Percentiles rank a stretch among this genome's conserved stretches.
Evolutionary conservation across 2,113 vertebrate genomes (phyloP).

Genomic region (Microcebus tavaratra): DNA sequence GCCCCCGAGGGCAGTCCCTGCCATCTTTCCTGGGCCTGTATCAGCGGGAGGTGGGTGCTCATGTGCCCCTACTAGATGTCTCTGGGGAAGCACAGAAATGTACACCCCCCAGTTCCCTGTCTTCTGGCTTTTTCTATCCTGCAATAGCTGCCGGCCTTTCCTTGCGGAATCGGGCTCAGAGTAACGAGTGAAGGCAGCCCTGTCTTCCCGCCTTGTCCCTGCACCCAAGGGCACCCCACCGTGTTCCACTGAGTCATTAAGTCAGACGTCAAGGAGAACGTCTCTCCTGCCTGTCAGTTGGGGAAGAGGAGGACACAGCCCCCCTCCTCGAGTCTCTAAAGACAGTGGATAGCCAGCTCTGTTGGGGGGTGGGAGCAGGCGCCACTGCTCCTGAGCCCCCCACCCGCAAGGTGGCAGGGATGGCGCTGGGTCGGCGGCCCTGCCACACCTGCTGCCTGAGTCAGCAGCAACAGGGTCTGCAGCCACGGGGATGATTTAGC

Average conservation of each 20-base stretch:
- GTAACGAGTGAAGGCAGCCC: not conserved
- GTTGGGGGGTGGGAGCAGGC: not conserved
- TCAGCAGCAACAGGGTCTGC: not conserved
- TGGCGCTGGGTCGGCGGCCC: too few species aligned
- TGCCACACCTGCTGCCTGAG: not conserved
- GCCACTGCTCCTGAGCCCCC: not conserved
- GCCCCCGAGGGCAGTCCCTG: not conserved
- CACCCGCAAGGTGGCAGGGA: not conserved
- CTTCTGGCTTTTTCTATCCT: not conserved
- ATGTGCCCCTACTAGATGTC: not conserved
- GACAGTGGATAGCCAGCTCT: not conserved
- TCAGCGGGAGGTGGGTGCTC: not conserved
- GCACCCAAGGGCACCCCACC: not conserved
- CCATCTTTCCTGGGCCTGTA: not conserved
- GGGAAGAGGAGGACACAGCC: not conserved
- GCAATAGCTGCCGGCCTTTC: not conserved
- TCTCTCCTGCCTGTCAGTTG: rapidly evolving
- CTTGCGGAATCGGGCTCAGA: not conserved
- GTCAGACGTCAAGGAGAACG: not conserved
- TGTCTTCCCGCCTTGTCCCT: not conserved
- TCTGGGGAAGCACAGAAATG: not conserved
- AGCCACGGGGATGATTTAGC: slow-evolving; percentile 16
- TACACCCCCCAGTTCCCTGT: not conserved
- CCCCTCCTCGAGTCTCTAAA: not conserved
- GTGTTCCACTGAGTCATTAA: not conserved